Conservation (phyloP, 2,888 invertebrate genomes). For the Campopleginae sp. region DNA sequence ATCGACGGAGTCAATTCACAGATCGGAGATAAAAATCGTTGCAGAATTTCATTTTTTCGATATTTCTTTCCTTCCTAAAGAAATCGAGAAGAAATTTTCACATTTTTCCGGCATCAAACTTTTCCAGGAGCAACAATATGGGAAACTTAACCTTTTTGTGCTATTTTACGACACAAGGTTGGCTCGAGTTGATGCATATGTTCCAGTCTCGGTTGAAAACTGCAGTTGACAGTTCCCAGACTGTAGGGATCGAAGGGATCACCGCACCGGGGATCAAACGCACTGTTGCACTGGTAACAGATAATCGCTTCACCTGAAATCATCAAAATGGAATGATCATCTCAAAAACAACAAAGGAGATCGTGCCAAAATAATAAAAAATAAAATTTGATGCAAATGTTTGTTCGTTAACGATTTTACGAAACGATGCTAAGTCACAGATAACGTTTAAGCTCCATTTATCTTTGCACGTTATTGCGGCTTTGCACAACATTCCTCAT, state of each 20-base stretch:
- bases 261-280: constrained; percentile 94
- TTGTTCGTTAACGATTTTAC: no score
- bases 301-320: constrained; percentile 87
- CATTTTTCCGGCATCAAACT: not conserved
- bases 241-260: constrained; percentile 95
- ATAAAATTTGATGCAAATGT: no score
- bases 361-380: not conserved
- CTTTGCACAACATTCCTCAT: constrained; percentile 11
- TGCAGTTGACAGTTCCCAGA: constrained; percentile 94
- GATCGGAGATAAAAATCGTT: no score
- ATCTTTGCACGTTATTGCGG: not conserved
- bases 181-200: constrained; percentile 88
- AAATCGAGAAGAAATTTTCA: not conserved
- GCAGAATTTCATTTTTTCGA: no score
- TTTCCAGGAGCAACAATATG: not conserved
- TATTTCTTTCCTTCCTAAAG: no score
- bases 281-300: constrained; percentile 97
- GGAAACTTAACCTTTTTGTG: constrained; percentile 88
- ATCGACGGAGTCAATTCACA: not conserved
- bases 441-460: not conserved
- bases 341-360: not conserved
- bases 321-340: not conserved
- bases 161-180: constrained; percentile 92
- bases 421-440: not conserved
- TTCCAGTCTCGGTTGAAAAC: constrained; percentile 89